Percentiles rank a stretch among this genome's conserved stretches.
These are phyloP conservation scores for Drosophila mulleri DNA, from an alignment of 2,888 invertebrate species.

Conservation along the genomic window DNA sequence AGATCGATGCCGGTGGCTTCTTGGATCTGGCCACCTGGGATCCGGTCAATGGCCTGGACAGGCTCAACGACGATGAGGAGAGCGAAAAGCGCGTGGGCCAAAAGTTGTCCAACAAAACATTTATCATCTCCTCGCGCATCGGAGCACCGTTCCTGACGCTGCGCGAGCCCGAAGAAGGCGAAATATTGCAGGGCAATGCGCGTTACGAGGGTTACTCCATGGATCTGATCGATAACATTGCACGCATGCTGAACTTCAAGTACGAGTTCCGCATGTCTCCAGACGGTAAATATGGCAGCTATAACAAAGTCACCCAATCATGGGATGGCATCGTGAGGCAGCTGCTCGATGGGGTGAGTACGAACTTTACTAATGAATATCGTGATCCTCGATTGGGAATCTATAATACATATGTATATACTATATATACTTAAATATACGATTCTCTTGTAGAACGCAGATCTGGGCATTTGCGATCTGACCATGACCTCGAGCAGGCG, in stretches of 20 bases:
- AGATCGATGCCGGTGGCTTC: conserved; percentile 87
- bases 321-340: conserved; percentile 93
- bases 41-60: conserved; percentile 83
- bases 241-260: conserved; percentile 89
- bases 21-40: conserved; percentile 86
- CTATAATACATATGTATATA: no score
- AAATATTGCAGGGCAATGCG: conserved; percentile 89
- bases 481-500: conserved; percentile 97
- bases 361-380: no score
- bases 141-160: conserved; percentile 90
- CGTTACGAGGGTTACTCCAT: conserved; percentile 95
- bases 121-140: conserved; percentile 89
- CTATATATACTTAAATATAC: no score
- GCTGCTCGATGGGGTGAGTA: conserved; percentile 89
- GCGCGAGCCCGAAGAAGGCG: conserved; percentile 86
- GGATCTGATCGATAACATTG: conserved; percentile 94
- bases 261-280: conserved; percentile 90
- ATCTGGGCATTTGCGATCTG: conserved; percentile 97
- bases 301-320: conserved; percentile 88
- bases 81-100: conserved; percentile 86
- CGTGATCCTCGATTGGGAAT: no score
- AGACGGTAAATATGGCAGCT: conserved; percentile 90
- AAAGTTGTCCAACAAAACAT: conserved; percentile 88
- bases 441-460: conserved; percentile 90
- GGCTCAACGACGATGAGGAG: conserved; percentile 87